Conservation (phyloP, 2,888 invertebrate species). For the Drosophila neutralis region DNA sequence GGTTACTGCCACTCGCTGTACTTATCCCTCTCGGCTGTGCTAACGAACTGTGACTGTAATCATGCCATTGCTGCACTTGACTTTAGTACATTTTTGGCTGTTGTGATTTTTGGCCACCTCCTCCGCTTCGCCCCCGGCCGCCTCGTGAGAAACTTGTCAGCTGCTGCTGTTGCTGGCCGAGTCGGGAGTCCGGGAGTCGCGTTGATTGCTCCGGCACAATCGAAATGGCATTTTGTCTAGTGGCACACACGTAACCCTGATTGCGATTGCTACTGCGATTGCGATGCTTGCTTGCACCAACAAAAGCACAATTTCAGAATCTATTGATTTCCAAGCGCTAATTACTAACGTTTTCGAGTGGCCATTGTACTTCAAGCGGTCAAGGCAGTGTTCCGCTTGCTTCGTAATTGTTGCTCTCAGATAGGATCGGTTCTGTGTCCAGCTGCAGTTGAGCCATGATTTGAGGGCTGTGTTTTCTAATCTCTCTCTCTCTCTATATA, state of each 20-base stretch:
- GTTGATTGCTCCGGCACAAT: constrained; percentile 64
- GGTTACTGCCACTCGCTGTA: constrained; percentile 9
- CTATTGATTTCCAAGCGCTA: constrained; percentile 70
- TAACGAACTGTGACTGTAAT: constrained; percentile 69
- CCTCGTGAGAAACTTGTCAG: constrained; percentile 68
- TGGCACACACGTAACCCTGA: constrained; percentile 36
- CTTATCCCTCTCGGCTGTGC: constrained; percentile 25
- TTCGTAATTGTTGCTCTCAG: constrained; percentile 50
- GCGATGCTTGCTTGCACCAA: constrained; percentile 38
- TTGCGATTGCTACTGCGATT: constrained; percentile 51
- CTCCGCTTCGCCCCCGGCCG: not conserved
- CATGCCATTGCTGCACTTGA: constrained; percentile 58
- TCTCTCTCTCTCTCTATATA: not conserved
- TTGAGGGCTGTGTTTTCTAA: not conserved
- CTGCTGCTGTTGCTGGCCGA: constrained; percentile 33
- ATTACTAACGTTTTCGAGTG: constrained; percentile 41
- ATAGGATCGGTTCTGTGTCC: constrained; percentile 36
- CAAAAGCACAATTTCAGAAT: constrained; percentile 24
- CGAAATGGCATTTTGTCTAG: constrained; percentile 46
- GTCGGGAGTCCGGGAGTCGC: constrained; percentile 20
- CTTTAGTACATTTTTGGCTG: constrained; percentile 57
- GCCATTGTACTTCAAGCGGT: constrained; percentile 1
- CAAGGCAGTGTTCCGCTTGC: constrained; percentile 13
- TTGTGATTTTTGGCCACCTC: constrained; percentile 33
- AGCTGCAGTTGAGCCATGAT: not conserved